Conservation (phyloP, 2,888 invertebrate species). For the Drosophila subsilvestris region DNA sequence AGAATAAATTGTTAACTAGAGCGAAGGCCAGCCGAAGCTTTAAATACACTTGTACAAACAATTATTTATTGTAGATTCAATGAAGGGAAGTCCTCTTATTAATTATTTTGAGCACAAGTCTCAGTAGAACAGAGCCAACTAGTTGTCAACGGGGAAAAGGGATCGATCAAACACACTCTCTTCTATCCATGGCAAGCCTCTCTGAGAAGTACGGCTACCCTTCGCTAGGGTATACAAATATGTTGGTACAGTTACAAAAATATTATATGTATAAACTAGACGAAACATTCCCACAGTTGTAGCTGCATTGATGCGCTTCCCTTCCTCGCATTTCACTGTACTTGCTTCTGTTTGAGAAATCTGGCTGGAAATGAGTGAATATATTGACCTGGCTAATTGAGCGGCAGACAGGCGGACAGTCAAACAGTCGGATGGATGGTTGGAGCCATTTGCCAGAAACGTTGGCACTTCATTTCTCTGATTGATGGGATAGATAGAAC, state of each 20-base stretch:
- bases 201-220: background rate
- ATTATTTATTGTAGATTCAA: background rate
- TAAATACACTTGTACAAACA: background rate
- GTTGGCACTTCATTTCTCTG: constrained; percentile 4
- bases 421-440: constrained; percentile 19
- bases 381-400: constrained; percentile 22
- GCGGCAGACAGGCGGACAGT: background rate
- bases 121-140: too few species aligned
- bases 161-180: background rate
- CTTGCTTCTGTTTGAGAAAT: background rate
- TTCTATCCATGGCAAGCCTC: background rate
- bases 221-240: constrained; percentile 1
- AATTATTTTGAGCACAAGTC: background rate
- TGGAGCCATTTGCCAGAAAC: constrained; percentile 20
- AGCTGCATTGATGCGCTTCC: background rate
- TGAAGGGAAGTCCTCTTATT: background rate
- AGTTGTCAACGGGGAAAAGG: too few species aligned
- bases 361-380: constrained; percentile 6
- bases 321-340: background rate
- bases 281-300: background rate
- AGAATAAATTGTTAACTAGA: constrained; percentile 6
- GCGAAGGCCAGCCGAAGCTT: background rate
- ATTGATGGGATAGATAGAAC: background rate
- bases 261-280: constrained; percentile 14
- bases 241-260: background rate